phyloP scores from a whole-genome alignment of 1,140 invertebrate genomes.

The Portunus trituberculatus region DNA sequence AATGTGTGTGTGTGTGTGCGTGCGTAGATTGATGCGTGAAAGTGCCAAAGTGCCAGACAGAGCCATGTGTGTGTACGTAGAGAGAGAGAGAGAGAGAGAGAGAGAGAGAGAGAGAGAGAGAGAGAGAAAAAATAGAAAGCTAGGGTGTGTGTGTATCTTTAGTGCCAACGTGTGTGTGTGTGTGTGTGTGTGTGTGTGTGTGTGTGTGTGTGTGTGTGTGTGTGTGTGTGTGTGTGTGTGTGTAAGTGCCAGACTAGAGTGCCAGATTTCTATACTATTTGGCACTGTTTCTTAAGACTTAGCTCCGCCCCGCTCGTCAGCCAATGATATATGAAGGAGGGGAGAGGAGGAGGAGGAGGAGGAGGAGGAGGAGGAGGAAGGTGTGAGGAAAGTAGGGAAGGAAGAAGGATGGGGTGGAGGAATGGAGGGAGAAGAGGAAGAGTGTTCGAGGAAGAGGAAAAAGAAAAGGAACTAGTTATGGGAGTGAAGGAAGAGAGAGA shows the following conservation, averaged over 20 bases:
- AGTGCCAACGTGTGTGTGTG: conserved; percentile 6
- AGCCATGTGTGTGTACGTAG: conserved; percentile 2
- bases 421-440: background rate
- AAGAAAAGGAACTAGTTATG: background rate
- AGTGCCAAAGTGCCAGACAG: background rate
- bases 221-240: conserved; percentile 42
- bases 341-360: background rate
- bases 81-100: background rate
- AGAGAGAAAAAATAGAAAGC: background rate
- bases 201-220: background rate
- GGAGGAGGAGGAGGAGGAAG: background rate
- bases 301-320: background rate
- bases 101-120: background rate
- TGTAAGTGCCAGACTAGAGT: background rate
- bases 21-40: background rate
- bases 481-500: background rate
- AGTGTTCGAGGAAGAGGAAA: background rate
- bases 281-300: background rate
- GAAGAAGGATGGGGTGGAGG: background rate
- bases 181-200: background rate
- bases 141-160: background rate
- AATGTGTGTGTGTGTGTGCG: conserved; percentile 5
- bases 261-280: background rate
- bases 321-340: background rate
- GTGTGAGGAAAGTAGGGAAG: background rate